Base-by-base conservation (phyloP, 2,797 vertebrate species). In the Xyrichtys novacula region DNA sequence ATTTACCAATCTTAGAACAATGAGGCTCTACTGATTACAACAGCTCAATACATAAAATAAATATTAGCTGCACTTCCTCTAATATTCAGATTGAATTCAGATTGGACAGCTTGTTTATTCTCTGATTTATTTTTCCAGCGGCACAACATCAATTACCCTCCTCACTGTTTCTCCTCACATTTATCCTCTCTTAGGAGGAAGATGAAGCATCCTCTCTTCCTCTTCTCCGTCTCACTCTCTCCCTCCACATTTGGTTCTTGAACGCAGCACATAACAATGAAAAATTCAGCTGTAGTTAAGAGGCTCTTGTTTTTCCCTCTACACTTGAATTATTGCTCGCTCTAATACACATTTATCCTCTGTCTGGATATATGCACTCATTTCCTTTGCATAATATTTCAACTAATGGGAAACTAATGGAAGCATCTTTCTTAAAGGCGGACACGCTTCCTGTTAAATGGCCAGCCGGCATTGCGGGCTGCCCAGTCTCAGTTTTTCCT, bases 381-480 rank as follows among this genome's bases (percentile, higher is more conserved):
- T 64, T 74, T 55, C 49, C 65, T 40, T 42, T 25, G 43, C 68
- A 39, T 65, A 55, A 69, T 54, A 72, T 85, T 75, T 74, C 47
- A 67, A 62, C 74, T 85, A 86, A 86, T 78, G 68, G 59, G 57
- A 59, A 73, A 59, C 53, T 74, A 76, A 84, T 82, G 65, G 52
- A 39, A 28, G 60, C 53, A 65, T 72, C 25, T 8, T 38, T 54
- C 58, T 54, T 48, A 55, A 42, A 49, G 36, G 23, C 38, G 31
- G 43, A 55, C 53, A 29, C 42, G 36, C 54, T 49, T 72, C 19
- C 40, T 54, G 19, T 31, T 53, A 29, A 52, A 38, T 47, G 28
- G 23, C 28, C 25, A 16, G 11, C 12, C 4, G 38, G 25, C 14
- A 1, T 44, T 26, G n/a, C 1, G 1, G 7, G 36, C 40, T 7